Percentiles rank a stretch among this genome's conserved stretches.
These are phyloP conservation scores for Biston betularia DNA, from an alignment of 2,888 invertebrate species.

Conservation along the genomic window DNA sequence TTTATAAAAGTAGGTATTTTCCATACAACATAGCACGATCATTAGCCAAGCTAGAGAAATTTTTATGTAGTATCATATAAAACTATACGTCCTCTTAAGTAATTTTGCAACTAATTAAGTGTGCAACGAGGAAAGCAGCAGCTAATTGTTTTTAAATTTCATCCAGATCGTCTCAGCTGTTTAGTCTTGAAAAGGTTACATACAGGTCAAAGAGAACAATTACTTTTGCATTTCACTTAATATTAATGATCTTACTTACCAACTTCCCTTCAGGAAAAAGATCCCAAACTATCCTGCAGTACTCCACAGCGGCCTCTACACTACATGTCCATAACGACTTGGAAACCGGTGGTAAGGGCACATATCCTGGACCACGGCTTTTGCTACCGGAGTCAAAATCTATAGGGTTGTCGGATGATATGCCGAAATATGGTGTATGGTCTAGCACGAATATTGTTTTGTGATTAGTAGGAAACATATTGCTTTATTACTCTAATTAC, in stretches of 20 bases:
- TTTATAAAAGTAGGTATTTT: no score
- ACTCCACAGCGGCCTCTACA: constrained; percentile 97
- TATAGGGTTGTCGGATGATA: constrained; percentile 92
- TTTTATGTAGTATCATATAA: no score
- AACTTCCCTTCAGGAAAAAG: constrained; percentile 96
- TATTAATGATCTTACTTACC: constrained; percentile 75
- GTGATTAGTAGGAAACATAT: constrained; percentile 91
- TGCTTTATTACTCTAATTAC: neutral
- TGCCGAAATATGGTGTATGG: constrained; percentile 96
- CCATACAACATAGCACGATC: no score
- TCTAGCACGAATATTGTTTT: constrained; percentile 99
- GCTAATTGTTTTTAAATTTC: no score
- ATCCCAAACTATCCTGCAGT: constrained; percentile 98
- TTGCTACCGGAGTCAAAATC: constrained; percentile 92
- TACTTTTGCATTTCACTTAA: no score
- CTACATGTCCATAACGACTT: constrained; percentile 99
- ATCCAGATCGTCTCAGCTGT: no score
- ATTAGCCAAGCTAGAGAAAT: no score
- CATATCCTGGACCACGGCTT: constrained; percentile 89
- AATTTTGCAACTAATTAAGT: no score
- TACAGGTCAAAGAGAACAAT: no score
- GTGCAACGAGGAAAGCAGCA: no score
- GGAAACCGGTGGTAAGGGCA: constrained; percentile 93
- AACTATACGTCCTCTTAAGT: no score
- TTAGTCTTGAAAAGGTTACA: no score